Percentiles rank a stretch among this genome's conserved stretches.
Evolutionary conservation across 1,140 invertebrate genomes (phyloP).

Genomic region (Microplitis demolitor): DNA sequence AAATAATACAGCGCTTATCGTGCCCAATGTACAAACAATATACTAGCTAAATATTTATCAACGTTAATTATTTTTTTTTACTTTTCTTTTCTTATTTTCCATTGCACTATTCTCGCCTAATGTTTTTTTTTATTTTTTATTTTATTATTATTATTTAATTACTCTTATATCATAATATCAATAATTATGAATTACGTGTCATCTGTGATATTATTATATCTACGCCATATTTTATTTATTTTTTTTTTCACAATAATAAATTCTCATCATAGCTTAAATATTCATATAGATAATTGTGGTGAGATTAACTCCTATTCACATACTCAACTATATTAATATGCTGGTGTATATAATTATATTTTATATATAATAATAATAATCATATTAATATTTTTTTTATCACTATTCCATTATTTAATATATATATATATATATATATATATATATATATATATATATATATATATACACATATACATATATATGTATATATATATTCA

Average conservation of each 20-base stretch:
- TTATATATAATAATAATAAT: constrained; percentile 33
- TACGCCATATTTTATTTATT: constrained; percentile 9
- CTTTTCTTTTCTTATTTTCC: constrained; percentile 15
- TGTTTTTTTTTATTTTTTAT: neutral
- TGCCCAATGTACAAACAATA: constrained; percentile 51
- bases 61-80: constrained; percentile 13
- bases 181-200: constrained; percentile 30
- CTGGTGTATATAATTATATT: constrained; percentile 46
- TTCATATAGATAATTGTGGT: constrained; percentile 33
- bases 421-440: neutral
- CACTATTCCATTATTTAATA: constrained; percentile 30
- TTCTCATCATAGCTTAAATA: constrained; percentile 31
- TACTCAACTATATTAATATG: constrained; percentile 45
- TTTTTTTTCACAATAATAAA: constrained; percentile 30
- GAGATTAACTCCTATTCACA: constrained; percentile 44
- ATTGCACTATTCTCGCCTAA: constrained; percentile 32
- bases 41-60: constrained; percentile 29
- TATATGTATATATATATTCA: constrained; percentile 6
- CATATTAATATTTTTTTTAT: constrained; percentile 41
- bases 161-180: constrained; percentile 25
- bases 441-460: neutral
- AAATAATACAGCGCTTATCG: constrained; percentile 47
- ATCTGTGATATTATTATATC: constrained; percentile 23
- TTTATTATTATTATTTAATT: neutral
- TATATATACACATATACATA: neutral